phyloP scores from a whole-genome alignment of 2,797 vertebrate species.

The Oceanodroma leucorhoa region DNA sequence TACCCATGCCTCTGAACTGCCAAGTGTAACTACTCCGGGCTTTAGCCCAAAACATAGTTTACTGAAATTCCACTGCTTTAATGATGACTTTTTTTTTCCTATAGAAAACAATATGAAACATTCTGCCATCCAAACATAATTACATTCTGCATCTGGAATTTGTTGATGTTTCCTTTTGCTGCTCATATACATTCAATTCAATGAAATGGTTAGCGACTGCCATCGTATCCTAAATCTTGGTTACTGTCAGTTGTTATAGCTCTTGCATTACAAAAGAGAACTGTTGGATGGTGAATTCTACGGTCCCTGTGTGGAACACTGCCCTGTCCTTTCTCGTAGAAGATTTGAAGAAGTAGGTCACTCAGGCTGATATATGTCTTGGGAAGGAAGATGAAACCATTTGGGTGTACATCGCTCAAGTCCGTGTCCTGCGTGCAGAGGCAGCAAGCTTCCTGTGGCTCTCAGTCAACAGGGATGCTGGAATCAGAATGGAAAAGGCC shows the following conservation, averaged over 20 bases:
- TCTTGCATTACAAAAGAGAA: neutral
- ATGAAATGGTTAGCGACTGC: neutral
- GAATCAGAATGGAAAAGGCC: neutral
- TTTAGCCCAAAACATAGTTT: conserved; percentile 65
- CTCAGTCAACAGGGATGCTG: neutral
- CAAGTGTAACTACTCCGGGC: conserved; percentile 70
- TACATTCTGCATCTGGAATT: conserved; percentile 65
- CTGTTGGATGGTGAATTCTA: neutral
- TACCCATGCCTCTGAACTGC: conserved; percentile 60
- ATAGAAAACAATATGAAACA: conserved; percentile 68
- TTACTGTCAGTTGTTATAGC: neutral
- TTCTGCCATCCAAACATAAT: conserved; percentile 64
- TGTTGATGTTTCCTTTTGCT: conserved; percentile 60
- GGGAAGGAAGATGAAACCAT: neutral
- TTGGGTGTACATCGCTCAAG: neutral
- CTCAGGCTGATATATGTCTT: neutral
- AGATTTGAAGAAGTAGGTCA: neutral
- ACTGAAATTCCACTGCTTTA: conserved; percentile 68
- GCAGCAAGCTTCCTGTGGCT: neutral
- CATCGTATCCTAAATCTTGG: neutral
- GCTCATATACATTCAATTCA: conserved; percentile 6
- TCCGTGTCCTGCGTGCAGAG: neutral
- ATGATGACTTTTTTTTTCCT: conserved; percentile 44
- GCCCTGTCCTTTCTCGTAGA: neutral
- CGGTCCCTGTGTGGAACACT: neutral